These are phyloP conservation scores for Oxyura jamaicensis DNA, from an alignment of 2,113 vertebrate genomes.

Conservation along the genomic window DNA sequence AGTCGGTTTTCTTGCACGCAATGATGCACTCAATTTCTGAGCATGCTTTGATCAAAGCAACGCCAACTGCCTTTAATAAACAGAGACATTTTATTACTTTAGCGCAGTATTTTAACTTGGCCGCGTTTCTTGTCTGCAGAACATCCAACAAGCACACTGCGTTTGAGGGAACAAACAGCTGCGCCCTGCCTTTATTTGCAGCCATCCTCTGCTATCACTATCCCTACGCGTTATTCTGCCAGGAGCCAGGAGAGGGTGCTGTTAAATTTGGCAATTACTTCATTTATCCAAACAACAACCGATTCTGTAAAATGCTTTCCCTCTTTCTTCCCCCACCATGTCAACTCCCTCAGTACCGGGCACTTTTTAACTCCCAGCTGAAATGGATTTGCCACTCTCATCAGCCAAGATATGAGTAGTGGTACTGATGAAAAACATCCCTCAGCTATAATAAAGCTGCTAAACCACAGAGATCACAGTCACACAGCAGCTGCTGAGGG, in stretches of 20 bases:
- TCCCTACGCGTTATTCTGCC: neutral
- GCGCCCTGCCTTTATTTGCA: accelerated
- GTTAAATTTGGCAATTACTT: neutral
- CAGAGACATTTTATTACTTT: neutral
- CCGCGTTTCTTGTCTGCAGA: neutral
- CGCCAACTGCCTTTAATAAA: accelerated
- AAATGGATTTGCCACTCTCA: accelerated
- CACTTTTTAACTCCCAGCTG: neutral
- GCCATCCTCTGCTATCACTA: accelerated
- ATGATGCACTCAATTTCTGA: neutral
- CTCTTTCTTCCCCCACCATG: accelerated
- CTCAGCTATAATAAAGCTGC: neutral
- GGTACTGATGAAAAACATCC: neutral
- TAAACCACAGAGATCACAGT: accelerated
- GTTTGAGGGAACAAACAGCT: neutral
- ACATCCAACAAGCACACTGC: accelerated
- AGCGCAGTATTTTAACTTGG: accelerated
- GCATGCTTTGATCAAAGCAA: neutral
- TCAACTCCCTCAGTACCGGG: accelerated
- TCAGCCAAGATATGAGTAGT: accelerated
- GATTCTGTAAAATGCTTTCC: accelerated
- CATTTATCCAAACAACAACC: accelerated
- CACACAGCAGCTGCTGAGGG: neutral
- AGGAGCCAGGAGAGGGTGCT: slow-evolving; percentile 45
- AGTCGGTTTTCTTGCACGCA: accelerated